Evolutionary conservation across 2,797 vertebrate species (phyloP).

Genomic region (Vespertilio murinus): DNA sequence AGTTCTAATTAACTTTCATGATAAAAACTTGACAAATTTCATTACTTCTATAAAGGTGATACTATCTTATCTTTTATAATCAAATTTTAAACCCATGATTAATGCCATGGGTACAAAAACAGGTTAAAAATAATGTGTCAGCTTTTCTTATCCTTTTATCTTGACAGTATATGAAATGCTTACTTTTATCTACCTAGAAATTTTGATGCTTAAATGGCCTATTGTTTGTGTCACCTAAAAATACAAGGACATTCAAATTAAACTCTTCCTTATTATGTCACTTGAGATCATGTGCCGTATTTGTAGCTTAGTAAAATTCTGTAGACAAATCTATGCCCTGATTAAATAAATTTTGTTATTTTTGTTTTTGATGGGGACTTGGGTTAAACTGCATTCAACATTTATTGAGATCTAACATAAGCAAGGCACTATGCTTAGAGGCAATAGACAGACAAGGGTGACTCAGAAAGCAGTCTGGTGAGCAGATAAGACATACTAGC

Average conservation of each 20-base stretch:
- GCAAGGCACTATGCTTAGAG: not conserved
- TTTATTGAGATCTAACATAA: not conserved
- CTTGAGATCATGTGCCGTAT: not conserved
- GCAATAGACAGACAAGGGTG: not conserved
- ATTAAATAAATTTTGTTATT: conserved; percentile 6
- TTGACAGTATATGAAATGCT: conserved; percentile 5
- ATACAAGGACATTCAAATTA: conserved; percentile 27
- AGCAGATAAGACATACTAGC: not conserved
- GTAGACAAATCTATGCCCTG: not conserved
- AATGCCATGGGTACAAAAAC: not conserved
- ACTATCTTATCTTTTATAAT: conserved; percentile 35
- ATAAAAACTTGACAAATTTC: conserved; percentile 32
- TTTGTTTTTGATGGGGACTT: conserved; percentile 4
- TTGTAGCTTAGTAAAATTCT: conserved; percentile 36
- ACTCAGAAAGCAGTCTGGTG: not conserved
- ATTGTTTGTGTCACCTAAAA: conserved; percentile 23
- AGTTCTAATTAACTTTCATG: conserved; percentile 34
- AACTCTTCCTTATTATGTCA: not conserved
- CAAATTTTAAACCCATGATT: conserved; percentile 44
- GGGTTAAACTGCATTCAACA: not conserved
- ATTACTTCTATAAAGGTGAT: conserved; percentile 5
- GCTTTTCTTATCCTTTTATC: conserved; percentile 13
- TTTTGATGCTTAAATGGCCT: not conserved
- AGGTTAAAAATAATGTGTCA: conserved; percentile 33
- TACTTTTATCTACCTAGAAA: conserved; percentile 24